These are phyloP conservation scores for Emys orbicularis DNA, from an alignment of 2,797 vertebrate genomes.

Conservation along the genomic window DNA sequence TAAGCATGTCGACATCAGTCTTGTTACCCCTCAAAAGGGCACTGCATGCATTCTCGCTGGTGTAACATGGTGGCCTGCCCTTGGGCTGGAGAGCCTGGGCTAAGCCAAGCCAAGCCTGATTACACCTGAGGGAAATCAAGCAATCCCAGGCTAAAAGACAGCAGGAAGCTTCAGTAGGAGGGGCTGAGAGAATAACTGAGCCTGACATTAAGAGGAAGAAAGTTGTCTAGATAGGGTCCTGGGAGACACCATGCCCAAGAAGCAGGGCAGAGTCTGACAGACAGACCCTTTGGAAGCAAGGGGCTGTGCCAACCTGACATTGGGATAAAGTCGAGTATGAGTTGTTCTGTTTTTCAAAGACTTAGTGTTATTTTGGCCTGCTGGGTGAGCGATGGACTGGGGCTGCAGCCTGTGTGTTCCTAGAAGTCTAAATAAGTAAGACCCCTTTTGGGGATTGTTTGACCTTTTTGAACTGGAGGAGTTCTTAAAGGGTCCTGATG, in stretches of 20 bases:
- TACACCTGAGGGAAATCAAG: neutral
- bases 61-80: neutral
- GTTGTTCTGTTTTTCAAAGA: neutral
- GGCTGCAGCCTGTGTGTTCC: neutral
- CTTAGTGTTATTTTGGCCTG: neutral
- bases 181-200: neutral
- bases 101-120: neutral
- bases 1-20: neutral
- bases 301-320: no score
- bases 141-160: neutral
- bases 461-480: no score
- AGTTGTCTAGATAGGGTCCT: no score
- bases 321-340: neutral
- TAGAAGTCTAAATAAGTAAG: neutral
- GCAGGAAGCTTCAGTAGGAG: neutral
- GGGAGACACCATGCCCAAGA: no score
- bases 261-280: no score
- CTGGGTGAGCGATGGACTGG: neutral
- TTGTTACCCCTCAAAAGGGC: neutral
- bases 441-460: neutral
- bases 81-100: no score
- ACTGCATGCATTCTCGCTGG: neutral
- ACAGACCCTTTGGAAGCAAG: no score
- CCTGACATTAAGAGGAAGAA: no score
- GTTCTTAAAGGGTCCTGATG: neutral